Evolutionary conservation across 2,888 invertebrate genomes (phyloP).

Genomic region (Sesamia inferens): DNA sequence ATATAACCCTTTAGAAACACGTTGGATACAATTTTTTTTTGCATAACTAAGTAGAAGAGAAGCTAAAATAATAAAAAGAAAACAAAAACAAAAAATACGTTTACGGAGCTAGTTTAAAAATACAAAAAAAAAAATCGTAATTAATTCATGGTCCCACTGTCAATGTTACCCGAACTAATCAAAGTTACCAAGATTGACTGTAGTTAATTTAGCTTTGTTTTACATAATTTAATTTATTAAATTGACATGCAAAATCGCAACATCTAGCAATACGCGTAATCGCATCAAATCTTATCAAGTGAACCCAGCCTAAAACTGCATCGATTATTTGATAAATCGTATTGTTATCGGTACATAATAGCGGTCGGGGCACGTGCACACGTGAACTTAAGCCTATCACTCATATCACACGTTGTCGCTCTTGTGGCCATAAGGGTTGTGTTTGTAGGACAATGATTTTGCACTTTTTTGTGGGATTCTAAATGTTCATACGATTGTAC

Average conservation of each 20-base stretch:
- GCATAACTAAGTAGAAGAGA: no score
- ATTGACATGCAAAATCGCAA: not conserved
- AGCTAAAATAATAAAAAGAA: no score
- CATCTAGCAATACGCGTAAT: not conserved
- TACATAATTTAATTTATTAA: no score
- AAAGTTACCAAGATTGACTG: no score
- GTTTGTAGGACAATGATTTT: conserved; percentile 32
- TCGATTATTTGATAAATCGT: conserved; percentile 86
- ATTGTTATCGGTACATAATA: conserved; percentile 76
- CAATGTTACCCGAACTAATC: no score
- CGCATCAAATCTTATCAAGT: conserved; percentile 8
- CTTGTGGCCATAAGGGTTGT: conserved; percentile 32
- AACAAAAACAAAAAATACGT: no score
- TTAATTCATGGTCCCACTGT: no score
- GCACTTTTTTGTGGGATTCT: not conserved
- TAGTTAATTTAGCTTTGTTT: no score
- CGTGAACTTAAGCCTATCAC: conserved; percentile 67
- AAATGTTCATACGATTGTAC: not conserved
- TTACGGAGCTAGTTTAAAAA: no score
- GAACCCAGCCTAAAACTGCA: conserved; percentile 70
- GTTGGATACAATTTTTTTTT: no score
- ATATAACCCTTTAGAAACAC: no score
- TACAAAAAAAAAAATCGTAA: no score
- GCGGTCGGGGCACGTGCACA: conserved; percentile 73
- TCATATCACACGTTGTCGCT: conserved; percentile 59